phyloP scores from a whole-genome alignment of 2,888 invertebrate species.

The Rhingia campestris region DNA sequence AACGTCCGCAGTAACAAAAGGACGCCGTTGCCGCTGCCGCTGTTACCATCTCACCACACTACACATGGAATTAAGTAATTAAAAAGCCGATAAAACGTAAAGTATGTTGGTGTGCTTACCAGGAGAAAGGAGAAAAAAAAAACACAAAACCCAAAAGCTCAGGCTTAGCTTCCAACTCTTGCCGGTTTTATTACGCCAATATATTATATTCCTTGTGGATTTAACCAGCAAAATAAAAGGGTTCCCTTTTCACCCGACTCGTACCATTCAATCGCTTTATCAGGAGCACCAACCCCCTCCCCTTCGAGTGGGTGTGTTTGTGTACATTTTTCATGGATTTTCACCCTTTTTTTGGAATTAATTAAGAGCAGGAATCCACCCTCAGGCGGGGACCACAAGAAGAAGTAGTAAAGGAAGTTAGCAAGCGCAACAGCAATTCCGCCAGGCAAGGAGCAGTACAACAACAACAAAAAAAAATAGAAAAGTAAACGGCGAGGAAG shows the following conservation, averaged over 20 bases:
- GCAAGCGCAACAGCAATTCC: constrained; percentile 61
- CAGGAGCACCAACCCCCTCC: not conserved
- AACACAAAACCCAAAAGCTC: not conserved
- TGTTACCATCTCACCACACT: not conserved
- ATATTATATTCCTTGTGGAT: constrained; percentile 63
- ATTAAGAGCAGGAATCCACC: constrained; percentile 66
- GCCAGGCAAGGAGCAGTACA: constrained; percentile 50
- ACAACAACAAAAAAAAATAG: constrained; percentile 17
- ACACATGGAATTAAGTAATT: constrained; percentile 68
- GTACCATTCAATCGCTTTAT: constrained; percentile 25
- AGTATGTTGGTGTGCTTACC: constrained; percentile 38
- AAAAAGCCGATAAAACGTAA: constrained; percentile 67
- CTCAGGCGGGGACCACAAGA: constrained; percentile 26
- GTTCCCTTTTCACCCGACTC: not conserved
- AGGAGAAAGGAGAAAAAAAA: not conserved
- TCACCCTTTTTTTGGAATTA: constrained; percentile 69
- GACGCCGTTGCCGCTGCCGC: constrained; percentile 1
- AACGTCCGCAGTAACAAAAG: constrained; percentile 59
- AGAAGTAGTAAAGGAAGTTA: constrained; percentile 22
- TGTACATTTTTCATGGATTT: constrained; percentile 64
- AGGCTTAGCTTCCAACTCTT: constrained; percentile 10
- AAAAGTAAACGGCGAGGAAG: constrained; percentile 35
- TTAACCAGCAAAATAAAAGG: constrained; percentile 38
- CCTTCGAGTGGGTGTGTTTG: not conserved
- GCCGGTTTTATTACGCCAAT: constrained; percentile 28